Evolutionary conservation across 1,140 invertebrate species (phyloP).

Genomic region (Leptestheria dahalacensis): DNA sequence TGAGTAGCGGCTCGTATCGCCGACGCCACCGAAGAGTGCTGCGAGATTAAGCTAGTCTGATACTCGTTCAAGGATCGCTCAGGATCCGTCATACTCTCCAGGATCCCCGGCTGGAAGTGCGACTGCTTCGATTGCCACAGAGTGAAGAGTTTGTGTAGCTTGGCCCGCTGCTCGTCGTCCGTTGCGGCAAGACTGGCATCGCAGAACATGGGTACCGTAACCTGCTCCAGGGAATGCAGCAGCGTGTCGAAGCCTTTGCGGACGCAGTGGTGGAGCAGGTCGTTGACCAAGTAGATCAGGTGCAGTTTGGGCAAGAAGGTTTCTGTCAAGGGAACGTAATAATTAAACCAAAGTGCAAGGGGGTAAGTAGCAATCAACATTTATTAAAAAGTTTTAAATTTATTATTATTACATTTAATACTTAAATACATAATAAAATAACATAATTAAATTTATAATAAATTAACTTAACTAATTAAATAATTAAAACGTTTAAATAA

Average conservation of each 20-base stretch:
- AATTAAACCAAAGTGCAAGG: conserved; percentile 28
- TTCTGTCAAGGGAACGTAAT: conserved; percentile 67
- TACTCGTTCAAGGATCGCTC: conserved; percentile 64
- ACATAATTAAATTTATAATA: too few relatives aligned
- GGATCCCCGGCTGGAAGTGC: conserved; percentile 70
- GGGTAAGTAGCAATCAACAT: not conserved
- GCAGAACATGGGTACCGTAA: conserved; percentile 94
- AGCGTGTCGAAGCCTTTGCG: conserved; percentile 85
- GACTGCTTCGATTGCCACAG: conserved; percentile 93
- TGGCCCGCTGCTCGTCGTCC: conserved; percentile 64
- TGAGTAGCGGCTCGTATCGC: conserved; percentile 57
- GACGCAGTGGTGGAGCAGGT: conserved; percentile 91
- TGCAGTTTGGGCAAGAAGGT: conserved; percentile 83
- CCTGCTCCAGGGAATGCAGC: conserved; percentile 75
- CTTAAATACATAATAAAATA: too few relatives aligned
- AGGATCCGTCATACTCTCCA: conserved; percentile 67
- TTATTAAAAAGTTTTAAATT: too few relatives aligned
- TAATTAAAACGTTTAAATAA: too few relatives aligned
- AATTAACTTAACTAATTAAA: too few relatives aligned
- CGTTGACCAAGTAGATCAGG: conserved; percentile 94
- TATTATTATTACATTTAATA: too few relatives aligned
- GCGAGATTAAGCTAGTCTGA: conserved; percentile 60
- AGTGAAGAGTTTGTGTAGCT: conserved; percentile 77
- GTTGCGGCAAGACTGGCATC: conserved; percentile 64
- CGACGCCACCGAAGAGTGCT: conserved; percentile 56